Conservation (phyloP, 2,797 vertebrate species). For the Gallinago stenura region DNA sequence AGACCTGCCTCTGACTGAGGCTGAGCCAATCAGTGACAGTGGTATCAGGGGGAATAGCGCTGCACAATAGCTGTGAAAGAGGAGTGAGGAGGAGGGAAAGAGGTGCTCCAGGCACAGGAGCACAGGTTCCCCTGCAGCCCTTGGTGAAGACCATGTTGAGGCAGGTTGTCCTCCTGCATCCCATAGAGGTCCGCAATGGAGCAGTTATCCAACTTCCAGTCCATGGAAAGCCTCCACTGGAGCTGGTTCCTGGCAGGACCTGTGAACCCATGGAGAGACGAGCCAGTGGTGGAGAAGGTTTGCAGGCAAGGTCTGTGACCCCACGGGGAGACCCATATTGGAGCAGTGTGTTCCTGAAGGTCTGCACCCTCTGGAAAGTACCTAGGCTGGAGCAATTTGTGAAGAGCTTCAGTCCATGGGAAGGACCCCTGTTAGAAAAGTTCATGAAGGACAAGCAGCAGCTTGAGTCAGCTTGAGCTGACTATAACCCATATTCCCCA, state of each 20-base stretch:
- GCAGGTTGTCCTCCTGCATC: background rate
- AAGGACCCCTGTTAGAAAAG: too few species aligned
- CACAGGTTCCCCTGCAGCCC: background rate
- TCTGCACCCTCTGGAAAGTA: too few species aligned
- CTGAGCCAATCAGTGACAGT: background rate
- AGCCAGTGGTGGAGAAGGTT: background rate
- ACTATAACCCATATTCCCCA: background rate
- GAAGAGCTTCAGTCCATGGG: too few species aligned
- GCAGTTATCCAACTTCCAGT: background rate
- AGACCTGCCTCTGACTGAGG: rapidly evolving
- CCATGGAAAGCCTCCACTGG: background rate
- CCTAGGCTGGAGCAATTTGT: too few species aligned
- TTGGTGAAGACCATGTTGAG: too few species aligned
- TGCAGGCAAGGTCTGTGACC: background rate
- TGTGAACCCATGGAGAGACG: rapidly evolving
- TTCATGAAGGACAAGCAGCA: background rate
- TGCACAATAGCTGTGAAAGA: background rate
- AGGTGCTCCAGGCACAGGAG: background rate
- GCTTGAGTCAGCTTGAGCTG: background rate
- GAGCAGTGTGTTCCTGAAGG: background rate
- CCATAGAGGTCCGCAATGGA: background rate
- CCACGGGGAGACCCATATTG: rapidly evolving
- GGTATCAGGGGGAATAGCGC: background rate
- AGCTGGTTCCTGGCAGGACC: background rate
- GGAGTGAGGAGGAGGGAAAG: background rate